Evolutionary conservation across 2,888 invertebrate species (phyloP).

Genomic region (Drosophila percnosoma): DNA sequence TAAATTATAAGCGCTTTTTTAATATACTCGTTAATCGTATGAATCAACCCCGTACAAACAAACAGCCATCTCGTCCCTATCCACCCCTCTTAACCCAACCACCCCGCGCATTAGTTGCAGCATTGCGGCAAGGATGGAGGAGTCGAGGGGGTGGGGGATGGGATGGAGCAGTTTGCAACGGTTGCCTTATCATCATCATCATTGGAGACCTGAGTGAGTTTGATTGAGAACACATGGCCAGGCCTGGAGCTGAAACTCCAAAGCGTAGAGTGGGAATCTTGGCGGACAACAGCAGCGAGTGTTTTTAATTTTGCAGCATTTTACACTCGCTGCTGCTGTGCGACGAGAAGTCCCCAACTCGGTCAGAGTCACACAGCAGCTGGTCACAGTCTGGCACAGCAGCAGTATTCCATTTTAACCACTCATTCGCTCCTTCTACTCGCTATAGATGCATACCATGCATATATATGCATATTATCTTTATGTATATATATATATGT

Average conservation of each 20-base stretch:
- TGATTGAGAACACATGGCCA: conserved; percentile 18
- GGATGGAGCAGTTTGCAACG: conserved; percentile 7
- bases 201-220: conserved; percentile 1
- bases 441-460: conserved; percentile 23
- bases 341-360: background rate
- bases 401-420: conserved; percentile 14
- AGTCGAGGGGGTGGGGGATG: background rate
- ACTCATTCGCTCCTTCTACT: conserved; percentile 27
- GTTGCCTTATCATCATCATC: conserved; percentile 2
- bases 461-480: conserved; percentile 40
- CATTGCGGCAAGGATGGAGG: conserved; percentile 21
- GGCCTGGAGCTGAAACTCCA: background rate
- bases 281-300: conserved; percentile 10
- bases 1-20: conserved; percentile 78
- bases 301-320: conserved; percentile 52
- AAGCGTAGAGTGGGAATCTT: background rate
- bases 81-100: background rate
- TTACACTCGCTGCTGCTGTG: conserved; percentile 21
- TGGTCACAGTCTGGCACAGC: conserved; percentile 14
- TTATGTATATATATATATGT: conserved; percentile 47
- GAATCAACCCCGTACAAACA: conserved; percentile 5
- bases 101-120: conserved; percentile 46
- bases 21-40: conserved; percentile 68
- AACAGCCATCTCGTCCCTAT: background rate
- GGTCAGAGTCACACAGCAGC: background rate